phyloP scores from a whole-genome alignment of 2,888 invertebrate species.

The Drosophila multiciliata region DNA sequence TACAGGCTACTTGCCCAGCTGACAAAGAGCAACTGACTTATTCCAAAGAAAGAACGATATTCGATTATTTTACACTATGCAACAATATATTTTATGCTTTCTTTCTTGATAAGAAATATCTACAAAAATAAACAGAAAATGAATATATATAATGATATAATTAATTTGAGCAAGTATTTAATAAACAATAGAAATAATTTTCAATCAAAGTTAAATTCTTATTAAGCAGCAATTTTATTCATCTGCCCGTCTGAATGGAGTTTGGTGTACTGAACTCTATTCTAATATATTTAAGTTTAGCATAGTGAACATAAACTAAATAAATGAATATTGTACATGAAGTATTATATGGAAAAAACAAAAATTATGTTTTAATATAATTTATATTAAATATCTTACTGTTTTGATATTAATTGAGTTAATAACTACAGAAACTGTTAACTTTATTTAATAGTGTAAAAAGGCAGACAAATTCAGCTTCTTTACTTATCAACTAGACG shows the following conservation, averaged over 20 bases:
- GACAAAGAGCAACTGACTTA: conserved; percentile 15
- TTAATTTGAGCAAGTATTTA: neutral
- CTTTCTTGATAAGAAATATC: neutral
- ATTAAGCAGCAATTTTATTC: too few relatives aligned
- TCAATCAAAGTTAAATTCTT: neutral
- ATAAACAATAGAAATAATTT: neutral
- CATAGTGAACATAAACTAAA: neutral
- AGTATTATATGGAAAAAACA: neutral
- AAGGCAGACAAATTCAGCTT: too few relatives aligned
- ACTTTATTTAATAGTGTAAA: neutral
- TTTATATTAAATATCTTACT: neutral
- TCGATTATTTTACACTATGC: neutral
- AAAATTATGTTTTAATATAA: neutral
- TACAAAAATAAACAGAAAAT: neutral
- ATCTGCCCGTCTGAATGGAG: neutral
- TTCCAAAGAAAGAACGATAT: neutral
- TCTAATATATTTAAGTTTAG: neutral
- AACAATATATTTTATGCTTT: neutral
- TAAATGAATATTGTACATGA: neutral
- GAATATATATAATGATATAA: neutral
- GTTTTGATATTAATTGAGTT: neutral
- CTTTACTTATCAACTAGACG: neutral
- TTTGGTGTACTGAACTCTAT: neutral
- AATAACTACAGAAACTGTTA: neutral
- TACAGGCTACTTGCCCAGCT: conserved; percentile 17